These are phyloP conservation scores for Drosophila glabriapex DNA, from an alignment of 2,888 invertebrate genomes.

Conservation along the genomic window DNA sequence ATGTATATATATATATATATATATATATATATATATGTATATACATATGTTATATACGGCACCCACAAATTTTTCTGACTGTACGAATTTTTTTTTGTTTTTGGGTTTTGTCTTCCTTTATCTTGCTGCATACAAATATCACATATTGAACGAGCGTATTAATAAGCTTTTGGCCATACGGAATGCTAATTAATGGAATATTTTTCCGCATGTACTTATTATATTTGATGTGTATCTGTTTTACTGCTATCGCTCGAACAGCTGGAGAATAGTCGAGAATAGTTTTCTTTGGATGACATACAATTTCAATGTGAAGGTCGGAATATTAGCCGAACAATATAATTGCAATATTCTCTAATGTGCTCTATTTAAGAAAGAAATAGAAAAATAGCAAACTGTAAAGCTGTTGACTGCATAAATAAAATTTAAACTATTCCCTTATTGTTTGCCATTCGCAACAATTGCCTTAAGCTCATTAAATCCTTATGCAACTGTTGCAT, in stretches of 20 bases:
- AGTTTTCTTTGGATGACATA: neutral
- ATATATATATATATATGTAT: slow-evolving; percentile 7
- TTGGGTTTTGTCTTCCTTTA: slow-evolving; percentile 3
- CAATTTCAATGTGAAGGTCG: slow-evolving; percentile 53
- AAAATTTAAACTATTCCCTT: neutral
- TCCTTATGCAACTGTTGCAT: slow-evolving; percentile 41
- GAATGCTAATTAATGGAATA: slow-evolving; percentile 13
- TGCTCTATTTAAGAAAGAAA: neutral
- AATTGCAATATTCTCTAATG: neutral
- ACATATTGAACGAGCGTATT: slow-evolving; percentile 7
- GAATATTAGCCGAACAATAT: neutral
- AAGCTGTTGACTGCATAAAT: no score
- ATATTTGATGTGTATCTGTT: neutral
- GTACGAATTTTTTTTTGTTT: neutral
- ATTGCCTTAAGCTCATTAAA: slow-evolving; percentile 23
- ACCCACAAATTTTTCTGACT: slow-evolving; percentile 8
- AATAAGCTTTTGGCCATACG: slow-evolving; percentile 7
- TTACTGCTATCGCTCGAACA: neutral
- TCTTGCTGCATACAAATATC: slow-evolving; percentile 4
- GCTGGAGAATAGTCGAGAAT: slow-evolving; percentile 21
- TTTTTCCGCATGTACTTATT: slow-evolving; percentile 6
- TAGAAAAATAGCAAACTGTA: neutral
- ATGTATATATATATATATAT: slow-evolving; percentile 22
- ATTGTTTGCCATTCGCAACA: neutral
- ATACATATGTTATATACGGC: no score